Base-by-base conservation (phyloP, 1,140 invertebrate species). In the Camponotus floridanus region DNA sequence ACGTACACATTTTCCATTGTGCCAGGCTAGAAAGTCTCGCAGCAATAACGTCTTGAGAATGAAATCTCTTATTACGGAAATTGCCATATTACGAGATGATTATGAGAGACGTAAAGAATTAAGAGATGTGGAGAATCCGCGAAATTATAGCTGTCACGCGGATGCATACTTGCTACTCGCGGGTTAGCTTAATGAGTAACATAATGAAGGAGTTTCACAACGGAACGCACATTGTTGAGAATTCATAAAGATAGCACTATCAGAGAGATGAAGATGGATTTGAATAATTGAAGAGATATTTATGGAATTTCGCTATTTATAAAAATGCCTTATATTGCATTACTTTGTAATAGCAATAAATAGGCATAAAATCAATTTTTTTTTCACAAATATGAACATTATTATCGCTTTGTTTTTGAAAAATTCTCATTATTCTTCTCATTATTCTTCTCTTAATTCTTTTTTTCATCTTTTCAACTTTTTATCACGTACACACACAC, bases 91-190 rank as follows among this genome's bases (percentile, higher is more conserved):
- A 71, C 45, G 33, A 45, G 39, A 59, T 13, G 26, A 74, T 74
- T 74, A 61, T 36, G 42, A 61, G 39, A 31, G 39, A 18, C 15
- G 48, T 0, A 18, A 15, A 33, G 45, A 83, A 61, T 73, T 74
- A 48, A 83, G 39, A 33, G 39, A 33, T 26, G 26, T 33, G 36
- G 70, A 13, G 36, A 70, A 9, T 8, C 3, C 64, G 45, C 62
- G 15, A 33, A 83, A 73, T 74, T 83, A 59, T 81, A 73, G n/a
- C 55, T 61, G 67, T 61, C 79, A 15, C 26, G n/a, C 33, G 39
- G 26, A 73, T 11, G n/a, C 21, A 31, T 26, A 8, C 6, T 59
- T 36, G 13, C 21, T 11, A 21, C 21, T 4, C 31, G 13, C 15
- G 15, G 2, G 18, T 70, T 45, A 71, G 26, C 55, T 59, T 71